Conservation (phyloP, 1,140 invertebrate species). For the Triops longicaudatus region DNA sequence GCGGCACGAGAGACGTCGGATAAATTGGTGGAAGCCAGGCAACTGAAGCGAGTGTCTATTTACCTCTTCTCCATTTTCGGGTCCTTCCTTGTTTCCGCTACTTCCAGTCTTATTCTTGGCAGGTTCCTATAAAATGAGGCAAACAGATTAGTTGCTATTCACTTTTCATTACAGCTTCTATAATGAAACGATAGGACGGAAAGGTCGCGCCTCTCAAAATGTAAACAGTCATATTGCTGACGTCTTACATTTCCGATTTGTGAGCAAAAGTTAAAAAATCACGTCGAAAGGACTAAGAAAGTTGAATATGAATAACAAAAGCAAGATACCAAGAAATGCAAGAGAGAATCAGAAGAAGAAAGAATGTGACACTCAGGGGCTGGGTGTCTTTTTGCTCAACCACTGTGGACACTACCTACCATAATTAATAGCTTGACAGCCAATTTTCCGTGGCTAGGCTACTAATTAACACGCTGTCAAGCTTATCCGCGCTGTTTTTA, state of each 20-base stretch:
- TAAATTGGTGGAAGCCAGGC: neutral
- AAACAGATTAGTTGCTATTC: neutral
- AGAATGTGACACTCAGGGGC: too few species aligned
- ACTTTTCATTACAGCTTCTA: neutral
- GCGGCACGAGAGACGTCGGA: neutral
- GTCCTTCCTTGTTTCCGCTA: neutral
- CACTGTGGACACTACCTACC: neutral
- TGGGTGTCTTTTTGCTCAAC: too few species aligned
- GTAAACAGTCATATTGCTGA: too few species aligned
- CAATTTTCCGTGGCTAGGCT: neutral
- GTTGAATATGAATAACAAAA: too few species aligned
- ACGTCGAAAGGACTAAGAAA: too few species aligned
- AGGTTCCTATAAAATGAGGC: neutral
- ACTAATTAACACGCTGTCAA: neutral
- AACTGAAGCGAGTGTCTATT: neutral
- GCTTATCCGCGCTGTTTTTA: neutral
- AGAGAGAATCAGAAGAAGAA: too few species aligned
- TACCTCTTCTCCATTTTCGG: constrained; percentile 11
- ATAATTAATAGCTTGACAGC: neutral
- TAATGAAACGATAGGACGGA: neutral
- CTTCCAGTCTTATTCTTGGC: constrained; percentile 7
- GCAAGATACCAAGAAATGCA: too few species aligned
- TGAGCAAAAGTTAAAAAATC: too few species aligned
- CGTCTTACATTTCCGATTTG: too few species aligned
- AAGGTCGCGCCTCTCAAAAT: neutral